Evolutionary conservation across 2,888 invertebrate species (phyloP), one percentile per base, ranked within the genome.

Genomic region (Brenthis daphne): DNA sequence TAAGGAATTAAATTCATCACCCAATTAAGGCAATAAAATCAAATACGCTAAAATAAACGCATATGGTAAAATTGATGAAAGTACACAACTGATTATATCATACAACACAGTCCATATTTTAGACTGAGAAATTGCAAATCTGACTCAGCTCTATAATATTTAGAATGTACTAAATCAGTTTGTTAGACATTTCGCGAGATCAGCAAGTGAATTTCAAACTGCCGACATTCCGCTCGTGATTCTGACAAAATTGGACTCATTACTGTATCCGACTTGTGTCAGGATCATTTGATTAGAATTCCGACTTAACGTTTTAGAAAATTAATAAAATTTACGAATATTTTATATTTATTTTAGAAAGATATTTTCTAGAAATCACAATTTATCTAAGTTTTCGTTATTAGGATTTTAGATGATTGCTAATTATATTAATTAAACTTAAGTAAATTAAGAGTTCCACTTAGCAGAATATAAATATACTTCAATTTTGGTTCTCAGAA

Each of bases 211-310:
- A 68, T 73, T 73, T 70, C 60, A 65, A 73, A 67, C 71, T 66
- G 50, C 61, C 57, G 64, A 57, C 69, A 56, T 65, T 66, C 63
- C 57, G 68, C 63, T 69, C 73, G 71, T 73, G 73, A 71, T 71
- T 73, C 57, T 47, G 56, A 55, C 65, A 24, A 68, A 73, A 73
- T 73, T 73, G 69, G 69, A 71, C 71, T 73, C 73, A 73, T 73
- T 73, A 73, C 67, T 53, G 57, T 43, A 64, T 64, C 11, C 1
- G 37, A 43, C 55, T 55, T 57, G 43, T 63, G 69, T 69, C 69
- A 65, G 57, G 56, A 48, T 57, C 61, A 65, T 69, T 69, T 69
- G 69, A 69, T 69, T 69, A 69, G 65, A 69, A 65, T 57, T 53
- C 57, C 50, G 16, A 33, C 54, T 65, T 67, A 20, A n/a, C 11